Base-by-base conservation (phyloP, 2,888 invertebrate species). In the Linnaemya vulpina region DNA sequence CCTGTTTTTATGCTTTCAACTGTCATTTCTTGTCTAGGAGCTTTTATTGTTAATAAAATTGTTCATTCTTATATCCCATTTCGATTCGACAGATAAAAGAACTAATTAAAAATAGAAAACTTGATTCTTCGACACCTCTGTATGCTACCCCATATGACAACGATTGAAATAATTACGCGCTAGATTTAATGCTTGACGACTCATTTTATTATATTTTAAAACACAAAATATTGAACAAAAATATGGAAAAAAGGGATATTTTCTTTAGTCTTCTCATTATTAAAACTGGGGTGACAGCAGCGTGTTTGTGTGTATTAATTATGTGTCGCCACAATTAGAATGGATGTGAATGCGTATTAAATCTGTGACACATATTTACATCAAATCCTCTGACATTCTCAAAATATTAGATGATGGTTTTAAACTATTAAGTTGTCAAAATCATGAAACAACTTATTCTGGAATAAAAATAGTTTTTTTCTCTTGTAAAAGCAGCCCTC, bases 131-230 rank as follows among this genome's bases (percentile, higher is more conserved):
- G 1, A 67, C 25, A n/a, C 13, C 8, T 60, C 63, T 79, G 74
- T 0, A 9, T 25, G 30, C 11, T 11, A 35, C 0, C 51, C 88
- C 90, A 91, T 87, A 89, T 90, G 91, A 88, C 88, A 91, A 84
- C 90, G 87, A 90, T 91, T 91, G 89, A 86, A 88, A 88, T 84
- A 90, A 90, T 91, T 90, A 89, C 86, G 89, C 90, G 89, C 90
- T 89, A 90, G 89, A 91, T 90, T 90, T 90, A 90, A 88, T 88
- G 85, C 78, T 82, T 65, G 82, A 30, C 85, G 85, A 82, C 85
- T 85, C 85, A 79, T 85, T 82, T 85, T 79, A 85, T 85, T 74
- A 70, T 60, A 38, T 58, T 58, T 15, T 13, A 51, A 73, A 63
- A 49, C 30, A 71, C 13, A 73, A 35, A 79, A 55, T 35, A 71